Evolutionary conservation across 2,113 vertebrate species (phyloP), one percentile per base, ranked within the genome.

Genomic region (Picathartes gymnocephalus): DNA sequence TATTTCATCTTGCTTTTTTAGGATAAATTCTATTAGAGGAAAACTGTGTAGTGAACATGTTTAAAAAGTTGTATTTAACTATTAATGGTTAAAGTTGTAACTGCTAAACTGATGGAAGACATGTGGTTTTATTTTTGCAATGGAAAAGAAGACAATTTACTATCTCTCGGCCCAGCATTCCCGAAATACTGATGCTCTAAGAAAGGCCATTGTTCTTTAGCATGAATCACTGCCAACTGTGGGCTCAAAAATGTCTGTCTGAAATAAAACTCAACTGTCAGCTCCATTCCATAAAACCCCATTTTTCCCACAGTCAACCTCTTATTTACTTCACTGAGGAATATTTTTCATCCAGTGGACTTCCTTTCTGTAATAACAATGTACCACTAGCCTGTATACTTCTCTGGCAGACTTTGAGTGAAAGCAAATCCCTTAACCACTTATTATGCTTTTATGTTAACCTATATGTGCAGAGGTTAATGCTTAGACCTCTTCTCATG

Each of bases 151-250:
- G 50, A 82, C 60, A 86, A 84, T 81, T 95, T 54, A 66, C 70
- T 81, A 20, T 88, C 48, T 87, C 66, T 88, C 39, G 84, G 66
- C 42, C 27, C 40, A 64, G 27, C 44, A 69, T 86, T 91, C 80
- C 50, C 58, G 82, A 92, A 85, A 85, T 79, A 81, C 56, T 72
- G 64, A 70, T 62, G 78, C 79, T 68, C 65, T 83, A 95, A 94
- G 81, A 58, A 68, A 85, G 81, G 78, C 90, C 87, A 90, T 94
- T 93, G 95, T 96, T 94, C 53, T 87, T 35, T 15, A 47, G 33
- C 28, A 27, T 47, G 81, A 86, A 72, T 61, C 50, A 6, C 78
- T 88, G 88, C 88, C 84, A 96, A 83, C 45, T 56, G 44, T 27
- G 53, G 84, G 69, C 60, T 94, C 53, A 86, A 54, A 94, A 93